These are phyloP conservation scores for Hycleus cichorii DNA, from an alignment of 1,140 invertebrate genomes.

Conservation along the genomic window DNA sequence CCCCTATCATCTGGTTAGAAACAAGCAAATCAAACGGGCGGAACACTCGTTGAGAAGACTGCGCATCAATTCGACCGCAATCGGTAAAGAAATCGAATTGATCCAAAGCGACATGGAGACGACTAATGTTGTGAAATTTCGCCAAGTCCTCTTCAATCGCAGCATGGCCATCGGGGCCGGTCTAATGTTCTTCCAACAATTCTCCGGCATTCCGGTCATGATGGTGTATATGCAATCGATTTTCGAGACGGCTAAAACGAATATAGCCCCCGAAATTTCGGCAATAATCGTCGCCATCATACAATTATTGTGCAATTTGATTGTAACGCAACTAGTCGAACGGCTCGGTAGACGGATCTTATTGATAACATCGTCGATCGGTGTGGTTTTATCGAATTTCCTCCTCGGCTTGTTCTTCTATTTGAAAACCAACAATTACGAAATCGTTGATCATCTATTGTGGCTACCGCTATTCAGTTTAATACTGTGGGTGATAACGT, in stretches of 20 bases:
- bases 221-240: conserved; percentile 7
- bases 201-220: not conserved
- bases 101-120: not conserved
- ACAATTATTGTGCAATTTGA: conserved; percentile 57
- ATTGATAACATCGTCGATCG: conserved; percentile 55
- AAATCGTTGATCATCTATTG: conserved; percentile 7
- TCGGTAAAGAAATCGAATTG: not conserved
- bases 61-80: not conserved
- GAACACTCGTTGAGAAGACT: conserved; percentile 2
- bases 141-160: not conserved
- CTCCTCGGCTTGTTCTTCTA: conserved; percentile 58
- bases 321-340: conserved; percentile 56
- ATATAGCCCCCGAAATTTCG: conserved; percentile 46
- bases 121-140: not conserved
- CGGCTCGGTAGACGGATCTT: conserved; percentile 59
- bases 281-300: conserved; percentile 68
- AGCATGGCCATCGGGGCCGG: not conserved
- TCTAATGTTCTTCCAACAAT: conserved; percentile 6
- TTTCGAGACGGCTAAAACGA: conserved; percentile 5
- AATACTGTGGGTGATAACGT: conserved; percentile 65
- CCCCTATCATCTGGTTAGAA: conserved; percentile 46
- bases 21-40: conserved; percentile 7
- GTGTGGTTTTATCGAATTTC: conserved; percentile 57
- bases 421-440: conserved; percentile 40
- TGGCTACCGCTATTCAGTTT: conserved; percentile 60